Percentiles rank a stretch among this genome's conserved stretches.
Conservation (phyloP, 2,888 invertebrate genomes). For the Linhomoeus sp. region DNA sequence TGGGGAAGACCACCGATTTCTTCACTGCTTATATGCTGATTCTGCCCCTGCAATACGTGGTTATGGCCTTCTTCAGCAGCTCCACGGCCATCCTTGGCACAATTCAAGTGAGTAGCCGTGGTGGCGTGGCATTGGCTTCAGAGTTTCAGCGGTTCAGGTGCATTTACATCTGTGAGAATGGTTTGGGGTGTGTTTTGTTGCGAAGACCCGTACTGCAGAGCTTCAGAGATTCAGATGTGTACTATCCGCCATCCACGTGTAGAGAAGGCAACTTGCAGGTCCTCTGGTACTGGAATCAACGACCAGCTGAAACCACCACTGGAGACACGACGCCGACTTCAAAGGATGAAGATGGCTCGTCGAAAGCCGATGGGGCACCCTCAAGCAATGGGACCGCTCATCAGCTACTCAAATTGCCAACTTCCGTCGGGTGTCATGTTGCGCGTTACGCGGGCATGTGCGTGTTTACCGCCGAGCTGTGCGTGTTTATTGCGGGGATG, state of each 20-base stretch:
- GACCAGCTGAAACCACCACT: neutral
- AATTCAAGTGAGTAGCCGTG: too few relatives aligned
- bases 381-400: neutral
- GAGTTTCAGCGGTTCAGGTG: too few relatives aligned
- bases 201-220: too few relatives aligned
- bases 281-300: neutral
- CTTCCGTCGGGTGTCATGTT: neutral
- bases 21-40: constrained; percentile 4
- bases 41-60: constrained; percentile 7
- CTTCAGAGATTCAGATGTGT: too few relatives aligned
- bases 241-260: too few relatives aligned
- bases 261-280: neutral
- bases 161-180: too few relatives aligned
- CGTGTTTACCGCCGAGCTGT: neutral
- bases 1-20: constrained; percentile 7
- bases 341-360: neutral
- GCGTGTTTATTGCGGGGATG: neutral
- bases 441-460: neutral
- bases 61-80: constrained; percentile 7
- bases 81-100: constrained; percentile 3
- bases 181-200: too few relatives aligned
- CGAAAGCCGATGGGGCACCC: neutral
- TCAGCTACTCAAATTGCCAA: too few relatives aligned
- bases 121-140: neutral
- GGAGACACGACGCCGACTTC: too few relatives aligned